Base-by-base conservation (phyloP, 2,113 vertebrate genomes). In the Tiliqua scincoides region DNA sequence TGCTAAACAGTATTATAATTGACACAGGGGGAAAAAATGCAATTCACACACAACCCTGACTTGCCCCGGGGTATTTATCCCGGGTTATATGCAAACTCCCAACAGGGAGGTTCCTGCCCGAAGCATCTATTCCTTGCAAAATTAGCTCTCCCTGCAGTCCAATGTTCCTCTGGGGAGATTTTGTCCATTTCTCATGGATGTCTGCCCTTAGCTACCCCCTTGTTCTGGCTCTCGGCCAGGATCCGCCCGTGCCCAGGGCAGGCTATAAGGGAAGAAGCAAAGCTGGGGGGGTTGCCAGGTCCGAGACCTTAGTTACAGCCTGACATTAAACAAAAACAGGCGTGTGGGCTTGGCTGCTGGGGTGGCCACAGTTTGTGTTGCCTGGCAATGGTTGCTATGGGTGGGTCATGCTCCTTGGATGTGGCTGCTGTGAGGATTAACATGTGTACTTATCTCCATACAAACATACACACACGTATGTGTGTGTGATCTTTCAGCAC, bases 371-470 rank as follows among this genome's bases (percentile, higher is more conserved):
- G 93, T 92, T 91, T 91, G 91, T 87, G 92, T 85, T 93, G 91
- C 95, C 76, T 89, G 76, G 94, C 86, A 82, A 94, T 83, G 1
- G 93, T 95, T 91, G 90, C 94, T 93, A 95, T 76, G 95, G 94
- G 90, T 90, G 90, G 91, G 93, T 80, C 63, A 90, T 92, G 91
- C 88, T 93, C 76, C 94, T 94, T 93, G 83, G 94, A 92, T 81
- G 94, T 83, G 5, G 93, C 93, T 92, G 91, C 91, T 91, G 93
- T 52, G 71, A 93, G 92, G 78, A 62, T 73, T 63, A 63, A 17
- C 59, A 32, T 27, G 11, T 54, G 52, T 52, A 32, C 67, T 61
- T 40, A 40, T 59, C 76, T 71, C 67, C 67, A 40, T 70, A 62
- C 15, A 74, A n/a, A 74, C 70, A 62, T 18, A 14, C 76, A 79